Percentiles rank a stretch among this genome's conserved stretches.
phyloP scores from a whole-genome alignment of 2,797 vertebrate species.

The Thaleichthys pacificus region DNA sequence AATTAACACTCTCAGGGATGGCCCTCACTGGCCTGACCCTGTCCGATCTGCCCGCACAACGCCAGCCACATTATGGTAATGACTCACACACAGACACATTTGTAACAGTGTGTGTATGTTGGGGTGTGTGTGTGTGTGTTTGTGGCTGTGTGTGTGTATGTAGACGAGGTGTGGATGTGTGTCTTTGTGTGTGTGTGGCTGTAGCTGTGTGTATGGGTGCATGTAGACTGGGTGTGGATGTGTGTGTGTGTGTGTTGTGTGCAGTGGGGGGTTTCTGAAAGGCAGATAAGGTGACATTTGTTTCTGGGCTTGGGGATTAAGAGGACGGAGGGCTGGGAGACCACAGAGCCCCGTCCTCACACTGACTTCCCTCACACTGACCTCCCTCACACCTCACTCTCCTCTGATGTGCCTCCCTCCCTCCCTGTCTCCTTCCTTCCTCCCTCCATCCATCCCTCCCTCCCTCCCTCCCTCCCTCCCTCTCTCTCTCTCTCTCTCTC shows the following conservation, averaged over 20 bases:
- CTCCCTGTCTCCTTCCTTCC: slow-evolving; percentile 14
- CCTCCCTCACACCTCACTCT: slow-evolving; percentile 53
- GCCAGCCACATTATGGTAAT: slow-evolving; percentile 85
- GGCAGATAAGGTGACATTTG: slow-evolving; percentile 74
- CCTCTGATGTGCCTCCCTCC: slow-evolving; percentile 51
- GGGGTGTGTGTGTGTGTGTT: neutral
- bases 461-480: slow-evolving; percentile 18
- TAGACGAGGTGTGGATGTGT: slow-evolving; percentile 37
- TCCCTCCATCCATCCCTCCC: too few relatives aligned
- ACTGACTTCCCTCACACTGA: slow-evolving; percentile 8
- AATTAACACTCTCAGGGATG: slow-evolving; percentile 85
- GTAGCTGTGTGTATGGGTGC: slow-evolving; percentile 14
- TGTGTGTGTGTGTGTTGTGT: slow-evolving; percentile 2
- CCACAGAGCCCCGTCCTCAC: slow-evolving; percentile 64
- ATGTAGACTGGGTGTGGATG: neutral
- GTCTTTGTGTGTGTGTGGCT: slow-evolving; percentile 41
- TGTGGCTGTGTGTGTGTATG: neutral
- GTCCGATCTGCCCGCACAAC: slow-evolving; percentile 76
- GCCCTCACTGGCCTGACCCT: slow-evolving; percentile 82
- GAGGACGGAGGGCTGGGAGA: slow-evolving; percentile 65
- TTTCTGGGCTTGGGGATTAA: slow-evolving; percentile 72
- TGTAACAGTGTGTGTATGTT: slow-evolving; percentile 61
- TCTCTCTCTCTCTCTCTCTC: slow-evolving; percentile 48
- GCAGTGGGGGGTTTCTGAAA: slow-evolving; percentile 57
- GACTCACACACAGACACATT: slow-evolving; percentile 60